Percentiles rank a stretch among this genome's conserved stretches.
These are phyloP conservation scores for Aspidiotus rigidus DNA, from an alignment of 2,888 invertebrate genomes.

Conservation along the genomic window DNA sequence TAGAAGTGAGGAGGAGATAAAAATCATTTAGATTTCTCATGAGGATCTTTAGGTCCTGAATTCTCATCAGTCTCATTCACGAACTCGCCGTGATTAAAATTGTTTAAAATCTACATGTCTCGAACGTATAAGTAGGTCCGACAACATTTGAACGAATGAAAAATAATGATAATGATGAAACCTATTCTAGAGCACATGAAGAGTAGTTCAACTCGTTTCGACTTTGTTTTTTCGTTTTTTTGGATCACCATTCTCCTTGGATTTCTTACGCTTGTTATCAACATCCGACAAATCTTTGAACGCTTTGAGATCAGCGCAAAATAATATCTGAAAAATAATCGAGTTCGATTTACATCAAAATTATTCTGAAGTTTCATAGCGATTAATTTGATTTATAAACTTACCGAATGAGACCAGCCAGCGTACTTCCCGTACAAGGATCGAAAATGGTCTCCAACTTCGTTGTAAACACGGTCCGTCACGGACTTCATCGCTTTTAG, in stretches of 20 bases:
- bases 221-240: neutral
- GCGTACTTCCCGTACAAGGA: constrained; percentile 73
- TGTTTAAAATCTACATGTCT: no score
- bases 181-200: no score
- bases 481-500: constrained; percentile 61
- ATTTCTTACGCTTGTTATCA: constrained; percentile 16
- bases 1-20: no score
- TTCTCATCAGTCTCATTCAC: no score
- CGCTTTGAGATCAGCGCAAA: constrained; percentile 69
- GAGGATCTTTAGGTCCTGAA: no score
- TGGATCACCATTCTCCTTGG: constrained; percentile 29
- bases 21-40: no score
- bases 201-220: no score
- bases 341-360: neutral
- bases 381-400: constrained; percentile 20
- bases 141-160: no score
- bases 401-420: constrained; percentile 90
- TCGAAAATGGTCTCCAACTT: constrained; percentile 74
- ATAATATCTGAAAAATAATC: constrained; percentile 54
- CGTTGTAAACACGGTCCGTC: constrained; percentile 71
- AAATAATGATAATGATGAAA: no score
- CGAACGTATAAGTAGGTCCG: no score
- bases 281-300: constrained; percentile 47
- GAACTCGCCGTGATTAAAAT: no score
- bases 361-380: neutral